Conservation (phyloP, 2,888 invertebrate species). For the Pinctada fucata region DNA sequence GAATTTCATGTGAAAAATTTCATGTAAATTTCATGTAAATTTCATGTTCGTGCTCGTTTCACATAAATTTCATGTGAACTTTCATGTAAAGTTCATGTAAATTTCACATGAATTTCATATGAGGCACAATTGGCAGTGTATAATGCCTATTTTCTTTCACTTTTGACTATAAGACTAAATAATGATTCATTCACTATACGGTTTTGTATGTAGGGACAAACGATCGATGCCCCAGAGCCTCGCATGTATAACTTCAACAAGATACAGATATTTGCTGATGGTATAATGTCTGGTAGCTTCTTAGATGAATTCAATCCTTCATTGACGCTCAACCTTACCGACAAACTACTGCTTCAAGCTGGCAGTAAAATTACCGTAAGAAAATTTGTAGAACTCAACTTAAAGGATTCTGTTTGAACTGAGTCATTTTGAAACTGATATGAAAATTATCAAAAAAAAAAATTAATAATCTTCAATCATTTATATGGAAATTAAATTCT, state of each 20-base stretch:
- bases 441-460: neutral
- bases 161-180: no score
- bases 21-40: no score
- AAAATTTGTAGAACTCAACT: neutral
- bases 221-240: constrained; percentile 37
- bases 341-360: constrained; percentile 57
- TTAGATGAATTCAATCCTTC: constrained; percentile 51
- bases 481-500: neutral
- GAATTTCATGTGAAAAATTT: no score
- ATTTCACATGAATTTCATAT: no score
- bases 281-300: constrained; percentile 50
- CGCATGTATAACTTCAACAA: constrained; percentile 50
- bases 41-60: no score
- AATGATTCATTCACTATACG: no score
- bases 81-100: no score
- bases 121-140: no score
- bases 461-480: neutral
- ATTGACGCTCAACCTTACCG: constrained; percentile 43
- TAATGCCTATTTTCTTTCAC: no score
- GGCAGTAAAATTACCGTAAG: constrained; percentile 57
- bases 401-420: neutral
- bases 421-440: neutral
- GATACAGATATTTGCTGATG: constrained; percentile 60
- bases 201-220: constrained; percentile 48
- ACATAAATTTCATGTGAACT: no score